A percentile compares a stretch with the other conserved stretches of the same genome.
phyloP scores from a whole-genome alignment of 2,113 vertebrate species.

The Spermophilus dauricus region DNA sequence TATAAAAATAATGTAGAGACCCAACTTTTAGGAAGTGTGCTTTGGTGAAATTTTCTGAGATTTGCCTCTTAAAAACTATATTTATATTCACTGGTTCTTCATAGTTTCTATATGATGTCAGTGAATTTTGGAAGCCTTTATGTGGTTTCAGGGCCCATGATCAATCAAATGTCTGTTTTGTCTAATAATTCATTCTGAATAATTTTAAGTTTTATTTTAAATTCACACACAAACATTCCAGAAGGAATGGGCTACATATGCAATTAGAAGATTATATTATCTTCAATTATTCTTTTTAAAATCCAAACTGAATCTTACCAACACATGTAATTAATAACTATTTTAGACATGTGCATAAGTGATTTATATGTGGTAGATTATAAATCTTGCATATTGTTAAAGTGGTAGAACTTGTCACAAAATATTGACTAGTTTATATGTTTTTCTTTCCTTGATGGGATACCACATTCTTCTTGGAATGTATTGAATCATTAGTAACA shows the following conservation, averaged over 20 bases:
- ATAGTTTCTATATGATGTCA: neutral
- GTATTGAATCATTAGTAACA: neutral
- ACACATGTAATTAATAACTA: neutral
- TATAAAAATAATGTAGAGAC: neutral
- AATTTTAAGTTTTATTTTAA: neutral
- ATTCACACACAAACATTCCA: neutral
- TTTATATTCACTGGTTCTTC: neutral
- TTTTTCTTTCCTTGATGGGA: neutral
- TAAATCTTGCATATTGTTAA: neutral
- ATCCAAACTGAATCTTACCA: neutral
- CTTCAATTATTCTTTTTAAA: neutral
- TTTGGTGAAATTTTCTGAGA: neutral
- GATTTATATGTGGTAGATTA: neutral
- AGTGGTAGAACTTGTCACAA: neutral
- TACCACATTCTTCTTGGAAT: neutral
- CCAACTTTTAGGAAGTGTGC: neutral
- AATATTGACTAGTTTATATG: neutral
- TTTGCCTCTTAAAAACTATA: neutral
- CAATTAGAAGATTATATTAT: neutral
- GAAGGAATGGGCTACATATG: neutral
- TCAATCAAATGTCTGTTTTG: neutral
- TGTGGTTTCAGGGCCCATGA: neutral
- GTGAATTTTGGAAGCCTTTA: fast-evolving
- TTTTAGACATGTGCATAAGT: neutral
- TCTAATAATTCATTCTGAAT: neutral